These are phyloP conservation scores for Petrocephalus zakoni DNA, from an alignment of 2,113 vertebrate species.

Conservation along the genomic window DNA sequence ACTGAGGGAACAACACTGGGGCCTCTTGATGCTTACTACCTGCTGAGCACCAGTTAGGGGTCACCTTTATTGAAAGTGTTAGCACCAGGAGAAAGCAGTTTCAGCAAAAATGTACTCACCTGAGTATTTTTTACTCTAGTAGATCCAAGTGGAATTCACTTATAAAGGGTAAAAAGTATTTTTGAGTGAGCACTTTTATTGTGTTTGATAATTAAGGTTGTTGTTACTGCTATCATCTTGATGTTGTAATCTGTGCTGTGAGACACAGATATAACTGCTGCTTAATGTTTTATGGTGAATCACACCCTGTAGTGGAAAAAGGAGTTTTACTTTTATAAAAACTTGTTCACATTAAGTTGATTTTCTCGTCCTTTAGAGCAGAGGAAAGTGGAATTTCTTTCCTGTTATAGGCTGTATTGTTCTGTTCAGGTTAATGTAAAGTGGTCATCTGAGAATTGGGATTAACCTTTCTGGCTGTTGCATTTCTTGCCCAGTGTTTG, in stretches of 20 bases:
- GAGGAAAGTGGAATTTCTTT: background rate
- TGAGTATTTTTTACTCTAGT: background rate
- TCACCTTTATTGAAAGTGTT: background rate
- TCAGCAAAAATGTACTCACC: background rate
- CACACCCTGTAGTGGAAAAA: background rate
- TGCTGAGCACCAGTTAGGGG: background rate
- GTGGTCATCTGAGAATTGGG: too few species aligned
- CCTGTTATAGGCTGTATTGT: background rate
- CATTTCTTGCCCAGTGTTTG: background rate
- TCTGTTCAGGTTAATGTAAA: background rate
- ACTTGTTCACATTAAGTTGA: background rate
- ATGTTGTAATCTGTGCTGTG: background rate
- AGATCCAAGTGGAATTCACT: background rate
- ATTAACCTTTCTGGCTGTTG: too few species aligned
- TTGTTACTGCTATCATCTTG: background rate
- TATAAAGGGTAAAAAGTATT: background rate
- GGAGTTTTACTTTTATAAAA: background rate
- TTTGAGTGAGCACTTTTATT: background rate
- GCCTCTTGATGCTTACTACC: background rate
- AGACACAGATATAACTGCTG: background rate
- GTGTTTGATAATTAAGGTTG: background rate
- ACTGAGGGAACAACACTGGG: conserved; percentile 25
- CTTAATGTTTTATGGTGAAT: background rate
- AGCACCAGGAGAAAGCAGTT: background rate
- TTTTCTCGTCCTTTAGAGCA: background rate